Conservation (phyloP, 2,888 invertebrate genomes). For the Diplazon laetatorius region DNA sequence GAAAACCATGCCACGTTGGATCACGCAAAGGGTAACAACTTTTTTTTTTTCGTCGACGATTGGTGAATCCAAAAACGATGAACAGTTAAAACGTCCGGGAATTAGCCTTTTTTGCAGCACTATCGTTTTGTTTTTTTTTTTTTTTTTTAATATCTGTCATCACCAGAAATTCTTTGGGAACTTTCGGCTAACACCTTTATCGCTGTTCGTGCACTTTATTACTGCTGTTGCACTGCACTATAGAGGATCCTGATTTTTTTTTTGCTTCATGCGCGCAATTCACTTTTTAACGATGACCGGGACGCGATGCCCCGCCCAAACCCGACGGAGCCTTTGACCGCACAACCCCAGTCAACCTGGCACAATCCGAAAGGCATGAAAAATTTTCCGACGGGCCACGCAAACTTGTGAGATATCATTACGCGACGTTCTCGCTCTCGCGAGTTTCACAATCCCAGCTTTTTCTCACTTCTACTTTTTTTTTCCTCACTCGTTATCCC, state of each 20-base stretch:
- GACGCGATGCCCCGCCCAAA: too few relatives aligned
- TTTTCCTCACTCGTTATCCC: not conserved
- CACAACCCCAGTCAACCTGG: not conserved
- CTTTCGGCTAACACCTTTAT: not conserved
- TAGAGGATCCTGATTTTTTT: conserved; percentile 2
- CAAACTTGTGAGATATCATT: conserved; percentile 25
- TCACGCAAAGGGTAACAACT: not conserved
- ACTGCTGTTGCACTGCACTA: conserved; percentile 7
- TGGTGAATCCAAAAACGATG: not conserved
- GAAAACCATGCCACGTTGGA: not conserved
- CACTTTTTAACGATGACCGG: conserved; percentile 34
- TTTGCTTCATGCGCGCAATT: conserved; percentile 9
- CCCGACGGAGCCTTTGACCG: too few relatives aligned
- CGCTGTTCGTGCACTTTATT: not conserved
- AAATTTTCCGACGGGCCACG: conserved; percentile 10
- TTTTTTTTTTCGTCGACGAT: not conserved
- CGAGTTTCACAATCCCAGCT: not conserved
- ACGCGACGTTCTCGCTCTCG: conserved; percentile 8
- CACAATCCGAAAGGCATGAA: not conserved
- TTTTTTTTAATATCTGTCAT: not conserved
- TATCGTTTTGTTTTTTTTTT: not conserved
- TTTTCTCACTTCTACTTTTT: not conserved
- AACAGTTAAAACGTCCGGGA: conserved; percentile 8
- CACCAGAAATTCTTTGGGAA: not conserved
- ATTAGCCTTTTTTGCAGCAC: not conserved